Evolutionary conservation across 1,140 invertebrate genomes (phyloP).

Genomic region (Drosophila nikananu): DNA sequence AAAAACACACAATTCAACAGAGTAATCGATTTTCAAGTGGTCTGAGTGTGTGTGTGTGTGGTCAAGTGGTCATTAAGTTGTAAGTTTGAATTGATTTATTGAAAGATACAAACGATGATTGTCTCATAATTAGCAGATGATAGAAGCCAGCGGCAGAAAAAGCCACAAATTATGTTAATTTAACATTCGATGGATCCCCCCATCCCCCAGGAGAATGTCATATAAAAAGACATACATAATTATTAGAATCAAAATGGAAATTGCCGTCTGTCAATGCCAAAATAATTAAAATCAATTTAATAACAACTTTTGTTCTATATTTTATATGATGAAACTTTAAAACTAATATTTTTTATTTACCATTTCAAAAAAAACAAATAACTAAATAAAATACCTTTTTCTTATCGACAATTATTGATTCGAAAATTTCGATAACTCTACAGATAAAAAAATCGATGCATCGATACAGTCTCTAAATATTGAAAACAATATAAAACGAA

Average conservation of each 20-base stretch:
- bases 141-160: slow-evolving; percentile 1
- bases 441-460: too few relatives aligned
- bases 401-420: too few relatives aligned
- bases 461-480: too few relatives aligned
- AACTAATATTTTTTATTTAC: too few relatives aligned
- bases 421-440: too few relatives aligned
- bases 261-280: not conserved
- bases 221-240: not conserved
- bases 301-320: too few relatives aligned
- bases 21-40: slow-evolving; percentile 22
- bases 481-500: too few relatives aligned
- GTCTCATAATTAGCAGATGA: slow-evolving; percentile 38
- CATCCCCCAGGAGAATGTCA: not conserved
- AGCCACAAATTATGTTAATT: slow-evolving; percentile 12
- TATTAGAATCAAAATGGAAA: not conserved
- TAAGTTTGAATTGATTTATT: slow-evolving; percentile 43
- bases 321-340: too few relatives aligned
- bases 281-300: not conserved
- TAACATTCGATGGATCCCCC: not conserved
- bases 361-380: too few relatives aligned
- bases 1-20: not conserved
- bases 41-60: slow-evolving; percentile 10
- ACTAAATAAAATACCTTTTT: too few relatives aligned
- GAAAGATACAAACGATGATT: slow-evolving; percentile 33
- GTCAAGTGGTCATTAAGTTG: slow-evolving; percentile 46